Conservation (phyloP, 2,888 invertebrate species). For the Napeogenes sylphis region DNA sequence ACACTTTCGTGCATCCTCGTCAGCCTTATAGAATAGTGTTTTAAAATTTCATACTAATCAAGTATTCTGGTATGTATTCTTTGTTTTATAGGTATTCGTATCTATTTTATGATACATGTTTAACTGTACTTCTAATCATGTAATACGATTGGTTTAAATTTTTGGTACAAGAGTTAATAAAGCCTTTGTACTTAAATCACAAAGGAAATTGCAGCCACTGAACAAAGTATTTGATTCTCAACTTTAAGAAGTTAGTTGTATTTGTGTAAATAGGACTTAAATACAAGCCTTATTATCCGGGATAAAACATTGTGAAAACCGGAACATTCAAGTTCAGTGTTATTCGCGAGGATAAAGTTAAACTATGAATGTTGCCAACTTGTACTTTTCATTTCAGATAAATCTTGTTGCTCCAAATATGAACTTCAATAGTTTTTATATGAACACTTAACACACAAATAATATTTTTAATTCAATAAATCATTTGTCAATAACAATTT, state of each 20-base stretch:
- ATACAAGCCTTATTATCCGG: conserved; percentile 6
- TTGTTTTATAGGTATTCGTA: no score
- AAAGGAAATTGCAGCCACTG: conserved; percentile 1
- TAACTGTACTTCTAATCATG: no score
- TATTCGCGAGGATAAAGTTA: conserved; percentile 21
- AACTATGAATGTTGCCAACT: conserved; percentile 23
- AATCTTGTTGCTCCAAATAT: conserved; percentile 18
- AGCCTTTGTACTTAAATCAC: neutral
- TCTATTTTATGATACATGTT: no score
- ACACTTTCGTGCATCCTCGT: neutral
- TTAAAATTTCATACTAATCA: neutral
- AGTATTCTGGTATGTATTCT: neutral
- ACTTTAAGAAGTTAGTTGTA: conserved; percentile 1
- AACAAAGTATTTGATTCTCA: conserved; percentile 3
- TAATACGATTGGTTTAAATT: no score
- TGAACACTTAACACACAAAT: conserved; percentile 8
- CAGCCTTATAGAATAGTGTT: neutral
- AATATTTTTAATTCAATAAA: neutral
- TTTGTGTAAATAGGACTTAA: conserved; percentile 5
- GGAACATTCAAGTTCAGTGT: conserved; percentile 7
- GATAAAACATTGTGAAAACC: conserved; percentile 6
- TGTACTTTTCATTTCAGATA: conserved; percentile 23
- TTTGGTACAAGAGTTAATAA: no score
- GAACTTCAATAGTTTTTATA: conserved; percentile 20
- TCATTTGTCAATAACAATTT: neutral